Evolutionary conservation across 2,113 vertebrate genomes (phyloP).

Genomic region (Nycticryphes semicollaris): DNA sequence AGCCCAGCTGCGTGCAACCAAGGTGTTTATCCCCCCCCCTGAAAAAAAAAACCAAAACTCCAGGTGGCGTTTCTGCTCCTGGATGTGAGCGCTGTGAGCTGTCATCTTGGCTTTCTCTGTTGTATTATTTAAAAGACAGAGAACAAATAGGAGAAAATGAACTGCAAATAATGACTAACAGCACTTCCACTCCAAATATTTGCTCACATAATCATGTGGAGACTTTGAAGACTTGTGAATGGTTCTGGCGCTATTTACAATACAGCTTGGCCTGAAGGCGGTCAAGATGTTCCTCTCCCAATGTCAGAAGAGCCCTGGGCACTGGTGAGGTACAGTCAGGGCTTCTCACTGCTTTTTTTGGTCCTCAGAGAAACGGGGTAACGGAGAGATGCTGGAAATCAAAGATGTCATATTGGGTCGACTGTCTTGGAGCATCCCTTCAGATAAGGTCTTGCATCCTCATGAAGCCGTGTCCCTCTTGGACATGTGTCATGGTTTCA

Average conservation of each 20-base stretch:
- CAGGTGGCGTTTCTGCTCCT: background rate
- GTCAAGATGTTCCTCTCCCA: background rate
- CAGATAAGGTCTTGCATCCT: background rate
- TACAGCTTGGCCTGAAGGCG: background rate
- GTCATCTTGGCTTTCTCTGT: background rate
- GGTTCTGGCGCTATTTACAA: background rate
- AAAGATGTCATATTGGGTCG: background rate
- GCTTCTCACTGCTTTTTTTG: background rate
- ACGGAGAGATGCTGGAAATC: background rate
- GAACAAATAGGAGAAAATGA: conserved; percentile 67
- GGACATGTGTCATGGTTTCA: too few relatives aligned
- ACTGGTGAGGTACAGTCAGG: background rate
- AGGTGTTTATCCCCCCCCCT: background rate
- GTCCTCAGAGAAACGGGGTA: accelerated
- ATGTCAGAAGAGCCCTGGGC: background rate
- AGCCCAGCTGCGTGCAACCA: background rate
- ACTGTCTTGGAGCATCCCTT: background rate
- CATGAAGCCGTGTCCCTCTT: accelerated
- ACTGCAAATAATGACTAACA: conserved; percentile 62
- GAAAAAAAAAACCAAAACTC: background rate
- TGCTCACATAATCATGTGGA: background rate
- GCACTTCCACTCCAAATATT: conserved; percentile 49
- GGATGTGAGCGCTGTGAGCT: background rate
- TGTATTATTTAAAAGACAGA: conserved; percentile 57
- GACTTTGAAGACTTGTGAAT: background rate